Base-by-base conservation (phyloP, 2,113 vertebrate genomes). In the Pteruthius melanotis region DNA sequence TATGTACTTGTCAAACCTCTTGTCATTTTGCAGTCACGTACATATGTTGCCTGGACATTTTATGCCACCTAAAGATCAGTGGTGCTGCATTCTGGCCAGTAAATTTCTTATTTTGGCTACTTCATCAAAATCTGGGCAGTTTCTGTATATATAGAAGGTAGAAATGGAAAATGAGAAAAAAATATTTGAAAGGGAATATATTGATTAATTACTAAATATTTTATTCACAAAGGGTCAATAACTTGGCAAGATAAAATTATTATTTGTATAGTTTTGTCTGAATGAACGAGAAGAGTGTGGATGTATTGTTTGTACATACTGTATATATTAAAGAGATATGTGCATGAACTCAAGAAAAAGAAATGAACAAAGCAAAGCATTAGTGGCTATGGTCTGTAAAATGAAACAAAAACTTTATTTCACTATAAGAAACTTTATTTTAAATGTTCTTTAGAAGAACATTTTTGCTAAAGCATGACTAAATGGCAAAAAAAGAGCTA, bases 181-280 rank as follows among this genome's bases (percentile, higher is more conserved):
- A 98, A 98, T 99, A 99, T 99, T 99, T 98, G 98, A 99, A 98
- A 98, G 98, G 99, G 99, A 99, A 99, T 99, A 99, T 99, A 99
- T 99, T 99, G 98, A 97, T 97, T 98, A 98, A 98, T 98, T 98
- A 98, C 97, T 98, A 98, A 99, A 99, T 99, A 99, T 99, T 99
- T 99, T 99, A 99, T 99, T 99, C 99, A 99, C 98, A 99, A 98
- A 99, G 98, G 98, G 99, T 99, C 98, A 98, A 98, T 99, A 99
- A 99, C 98, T 99, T 98, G 99, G 99, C 99, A 98, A 98, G 98
- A 98, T 98, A 99, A 99, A 99, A 98, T 98, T 99, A 99, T 99
- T 99, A 99, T 99, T 99, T 99, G 99, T 99, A 99, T 99, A 99
- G 99, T 99, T 99, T 99, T 99, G 98, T 99, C 99, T 99, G 99